A percentile compares a stretch with the other conserved stretches of the same genome.
Conservation (phyloP, 30 jellyfish, hydroid and myxozoan genomes). For the Catostylus mosaicus region DNA sequence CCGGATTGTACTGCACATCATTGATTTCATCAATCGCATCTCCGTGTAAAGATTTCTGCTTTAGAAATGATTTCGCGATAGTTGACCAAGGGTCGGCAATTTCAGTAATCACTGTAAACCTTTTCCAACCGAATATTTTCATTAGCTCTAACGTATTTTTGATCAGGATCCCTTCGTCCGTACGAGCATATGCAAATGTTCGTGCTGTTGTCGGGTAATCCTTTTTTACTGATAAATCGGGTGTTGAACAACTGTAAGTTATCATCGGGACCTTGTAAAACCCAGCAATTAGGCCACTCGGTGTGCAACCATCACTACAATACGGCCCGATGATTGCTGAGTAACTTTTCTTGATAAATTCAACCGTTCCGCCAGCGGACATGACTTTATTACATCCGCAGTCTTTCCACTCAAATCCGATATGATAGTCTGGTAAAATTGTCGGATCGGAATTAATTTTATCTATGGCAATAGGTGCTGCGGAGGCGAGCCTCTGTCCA, state of each 20-base stretch:
- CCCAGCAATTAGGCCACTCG: slow-evolving; percentile 71
- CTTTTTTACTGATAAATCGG: slow-evolving; percentile 60
- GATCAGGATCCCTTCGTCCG: slow-evolving; percentile 41
- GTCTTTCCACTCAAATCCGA: slow-evolving; percentile 65
- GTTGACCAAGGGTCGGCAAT: slow-evolving; percentile 51
- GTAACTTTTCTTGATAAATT: slow-evolving; percentile 27
- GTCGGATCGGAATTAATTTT: slow-evolving; percentile 49
- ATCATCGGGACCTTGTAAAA: slow-evolving; percentile 81
- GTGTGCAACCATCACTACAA: slow-evolving; percentile 65
- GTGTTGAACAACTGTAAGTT: slow-evolving; percentile 82
- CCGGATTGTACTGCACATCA: slow-evolving; percentile 36
- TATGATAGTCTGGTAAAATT: slow-evolving; percentile 36
- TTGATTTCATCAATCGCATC: not conserved
- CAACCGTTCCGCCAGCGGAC: slow-evolving; percentile 74
- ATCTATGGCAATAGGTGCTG: slow-evolving; percentile 72
- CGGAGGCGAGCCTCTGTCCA: slow-evolving; percentile 80
- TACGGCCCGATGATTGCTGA: slow-evolving; percentile 75
- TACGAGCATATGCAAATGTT: slow-evolving; percentile 85
- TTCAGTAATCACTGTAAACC: slow-evolving; percentile 73
- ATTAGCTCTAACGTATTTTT: slow-evolving; percentile 49
- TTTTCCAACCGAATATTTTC: slow-evolving; percentile 72
- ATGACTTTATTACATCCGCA: slow-evolving; percentile 54
- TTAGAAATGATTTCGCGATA: slow-evolving; percentile 33
- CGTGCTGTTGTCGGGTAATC: slow-evolving; percentile 89
- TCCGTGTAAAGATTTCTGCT: slow-evolving; percentile 7